Evolutionary conservation across 1,140 invertebrate species (phyloP), one percentile per base, ranked within the genome.

Genomic region (Drosophila equinoxialis): DNA sequence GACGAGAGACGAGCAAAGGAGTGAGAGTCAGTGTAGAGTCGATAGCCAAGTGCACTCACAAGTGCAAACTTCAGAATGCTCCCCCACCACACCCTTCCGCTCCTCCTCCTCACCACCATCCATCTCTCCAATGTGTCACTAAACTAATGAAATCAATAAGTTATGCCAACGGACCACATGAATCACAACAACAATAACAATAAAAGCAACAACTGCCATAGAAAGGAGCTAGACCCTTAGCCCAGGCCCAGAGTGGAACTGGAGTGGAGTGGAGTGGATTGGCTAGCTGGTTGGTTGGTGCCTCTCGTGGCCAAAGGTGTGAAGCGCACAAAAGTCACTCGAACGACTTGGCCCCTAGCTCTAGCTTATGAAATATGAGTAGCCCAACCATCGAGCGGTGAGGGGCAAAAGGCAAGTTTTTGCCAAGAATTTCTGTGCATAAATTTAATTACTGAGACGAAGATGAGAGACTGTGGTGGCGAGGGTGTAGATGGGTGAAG

Each of bases 71-170:
- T 65, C 65, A 83, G 63, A 68, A 51, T 83, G 51, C 59, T 51
- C 8, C 7, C 17, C 45, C 30, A 30, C 30, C 30, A 17, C 7
- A 14, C 42, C n/a, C 42, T 1, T 7, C 14, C 6, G 0, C 42
- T 30, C 14, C 41, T 61, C 45, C 35, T 7, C 39, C 26, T 35
- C n/a, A 8, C 35, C 65, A 30, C 30, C 30, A 71, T 26, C 6
- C 30, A 26, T 20, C 58, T 45, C 39, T 42, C 39, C 54, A 66
- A 74, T 87, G 83, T 87, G 84, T 87, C 81, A 78, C 84, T 77
- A 84, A 89, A 87, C 84, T 84, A 87, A 87, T 87, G 84, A 87
- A 87, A 87, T 87, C 84, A 87, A 89, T 87, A 87, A 87, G 79
- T 85, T 67, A 74, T 79, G 73, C 72, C 71, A 78, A 57, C 41